Evolutionary conservation across 1,140 invertebrate genomes (phyloP), one percentile per base, ranked within the genome.

Genomic region (Polypedilum vanderplanki): DNA sequence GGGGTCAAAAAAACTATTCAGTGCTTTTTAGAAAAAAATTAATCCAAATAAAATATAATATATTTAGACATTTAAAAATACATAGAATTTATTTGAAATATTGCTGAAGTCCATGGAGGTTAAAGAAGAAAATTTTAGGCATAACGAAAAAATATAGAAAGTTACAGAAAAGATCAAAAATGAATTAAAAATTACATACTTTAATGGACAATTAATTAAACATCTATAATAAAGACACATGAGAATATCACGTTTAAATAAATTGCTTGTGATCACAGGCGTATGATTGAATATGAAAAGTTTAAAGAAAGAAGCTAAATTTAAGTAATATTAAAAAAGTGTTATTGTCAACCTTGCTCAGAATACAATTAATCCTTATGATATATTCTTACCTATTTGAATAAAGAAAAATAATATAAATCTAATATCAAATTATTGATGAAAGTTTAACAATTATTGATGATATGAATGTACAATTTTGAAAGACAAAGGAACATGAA

Each of bases 401-500:
- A 10, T 46, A 57, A 57, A 12, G 4, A 1, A 57, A 12, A 57
- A 15, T 15, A 57, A 9, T n/a, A 15, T 2, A 70, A 70, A 18
- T 33, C 5, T 33, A 70, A 7, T 70, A 20, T 70, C 18, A 18
- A 70, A 20, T 70, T 70, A 70, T 22, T 70, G 65, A 70, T 20
- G 20, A 70, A 70, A 70, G 7, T 18, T 20, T 20, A 70, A 70
- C 65, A 70, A 70, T 70, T 70, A 70, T 70, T 70, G 65, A 70
- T 70, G 65, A 70, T 70, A 70, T 70, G 65, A 70, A 70, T 70
- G 65, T 70, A 70, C 65, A 70, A 70, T 70, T 70, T 70, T 70
- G 20, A 70, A 70, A 70, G 18, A 70, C 15, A 70, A 70, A 18
- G 65, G 65, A 70, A 70, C 65, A 70, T 18, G 18, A 70, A 70